These are phyloP conservation scores for Hyppa rectilinea DNA, from an alignment of 2,888 invertebrate species.

Conservation along the genomic window DNA sequence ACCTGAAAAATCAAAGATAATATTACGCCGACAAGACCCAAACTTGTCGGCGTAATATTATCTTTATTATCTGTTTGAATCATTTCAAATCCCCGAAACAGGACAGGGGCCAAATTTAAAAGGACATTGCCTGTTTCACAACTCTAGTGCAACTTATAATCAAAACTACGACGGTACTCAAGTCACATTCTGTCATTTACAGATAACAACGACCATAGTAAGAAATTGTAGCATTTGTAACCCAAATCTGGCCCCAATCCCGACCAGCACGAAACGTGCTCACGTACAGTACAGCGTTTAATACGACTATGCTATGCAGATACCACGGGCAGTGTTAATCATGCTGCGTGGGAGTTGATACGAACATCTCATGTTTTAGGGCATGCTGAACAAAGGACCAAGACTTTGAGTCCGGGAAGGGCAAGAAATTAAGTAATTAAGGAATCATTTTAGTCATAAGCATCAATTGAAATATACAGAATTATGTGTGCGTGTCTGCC, in stretches of 20 bases:
- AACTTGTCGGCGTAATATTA: too few relatives aligned
- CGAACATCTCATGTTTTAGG: constrained; percentile 53
- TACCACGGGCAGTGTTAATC: constrained; percentile 60
- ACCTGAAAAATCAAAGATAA: too few relatives aligned
- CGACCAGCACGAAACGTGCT: constrained; percentile 39
- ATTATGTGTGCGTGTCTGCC: background rate
- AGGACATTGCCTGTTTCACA: too few relatives aligned
- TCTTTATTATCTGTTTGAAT: too few relatives aligned
- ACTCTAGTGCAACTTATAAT: too few relatives aligned
- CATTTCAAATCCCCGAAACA: too few relatives aligned
- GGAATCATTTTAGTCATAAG: background rate
- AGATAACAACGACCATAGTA: constrained; percentile 33
- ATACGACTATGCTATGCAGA: constrained; percentile 56
- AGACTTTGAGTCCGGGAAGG: background rate
- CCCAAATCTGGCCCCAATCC: constrained; percentile 58
- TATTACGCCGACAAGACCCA: too few relatives aligned
- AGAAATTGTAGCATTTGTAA: constrained; percentile 38
- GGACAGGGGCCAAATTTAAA: too few relatives aligned
- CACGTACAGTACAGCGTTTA: constrained; percentile 55
- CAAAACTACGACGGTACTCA: too few relatives aligned
- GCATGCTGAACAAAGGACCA: constrained; percentile 23
- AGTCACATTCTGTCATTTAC: constrained; percentile 11
- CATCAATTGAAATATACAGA: background rate
- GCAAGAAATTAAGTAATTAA: background rate
- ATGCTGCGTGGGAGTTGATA: constrained; percentile 60